Evolutionary conservation across 2,888 invertebrate species (phyloP).

Genomic region (Meteorus cinctellus): DNA sequence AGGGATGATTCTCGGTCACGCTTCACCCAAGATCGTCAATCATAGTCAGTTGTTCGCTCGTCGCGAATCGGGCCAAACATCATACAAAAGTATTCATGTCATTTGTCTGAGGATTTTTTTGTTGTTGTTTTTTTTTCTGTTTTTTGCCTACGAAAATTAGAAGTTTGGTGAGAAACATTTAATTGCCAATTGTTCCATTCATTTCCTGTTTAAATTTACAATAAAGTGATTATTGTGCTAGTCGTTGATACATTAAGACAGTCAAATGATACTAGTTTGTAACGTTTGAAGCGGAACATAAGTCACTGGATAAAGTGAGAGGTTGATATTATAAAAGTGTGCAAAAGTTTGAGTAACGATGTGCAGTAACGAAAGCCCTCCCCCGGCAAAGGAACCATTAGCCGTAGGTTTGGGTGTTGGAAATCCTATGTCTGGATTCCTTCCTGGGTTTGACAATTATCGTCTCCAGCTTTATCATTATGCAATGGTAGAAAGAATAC

Average conservation of each 20-base stretch:
- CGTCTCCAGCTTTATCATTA: conserved; percentile 90
- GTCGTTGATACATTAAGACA: background rate
- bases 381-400: conserved; percentile 65
- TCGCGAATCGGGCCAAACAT: conserved; percentile 61
- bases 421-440: conserved; percentile 67
- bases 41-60: conserved; percentile 70
- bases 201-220: background rate
- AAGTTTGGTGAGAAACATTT: conserved; percentile 4
- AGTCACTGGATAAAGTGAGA: background rate
- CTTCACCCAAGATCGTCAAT: conserved; percentile 66
- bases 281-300: background rate
- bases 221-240: conserved; percentile 14
- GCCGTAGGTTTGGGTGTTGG: conserved; percentile 63
- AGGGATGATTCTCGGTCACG: conserved; percentile 41
- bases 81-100: conserved; percentile 46
- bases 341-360: conserved; percentile 53
- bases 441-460: conserved; percentile 84
- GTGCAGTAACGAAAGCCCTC: conserved; percentile 73
- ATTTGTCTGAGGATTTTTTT: conserved; percentile 24
- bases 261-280: background rate
- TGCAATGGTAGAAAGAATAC: conserved; percentile 87
- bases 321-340: conserved; percentile 4
- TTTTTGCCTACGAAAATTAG: background rate
- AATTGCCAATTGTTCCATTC: background rate
- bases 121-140: conserved; percentile 1